phyloP scores from a whole-genome alignment of 2,797 vertebrate species.

The Diceros bicornis region DNA sequence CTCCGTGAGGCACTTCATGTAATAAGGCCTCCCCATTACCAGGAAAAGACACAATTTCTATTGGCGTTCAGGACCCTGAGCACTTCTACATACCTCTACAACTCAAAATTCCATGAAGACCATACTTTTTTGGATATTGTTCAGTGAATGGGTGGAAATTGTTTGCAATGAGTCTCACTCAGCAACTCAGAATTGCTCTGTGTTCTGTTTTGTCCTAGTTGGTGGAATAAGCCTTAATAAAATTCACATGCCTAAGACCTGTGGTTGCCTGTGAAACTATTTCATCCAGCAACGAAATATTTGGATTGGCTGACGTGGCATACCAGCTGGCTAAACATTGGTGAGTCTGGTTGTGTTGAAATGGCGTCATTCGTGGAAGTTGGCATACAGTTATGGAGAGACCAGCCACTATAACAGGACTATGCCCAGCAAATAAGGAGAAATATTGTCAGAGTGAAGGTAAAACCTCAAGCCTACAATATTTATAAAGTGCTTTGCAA shows the following conservation, averaged over 20 bases:
- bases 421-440: slow-evolving; percentile 42
- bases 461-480: slow-evolving; percentile 38
- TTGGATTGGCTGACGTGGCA: slow-evolving; percentile 65
- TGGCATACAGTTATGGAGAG: slow-evolving; percentile 54
- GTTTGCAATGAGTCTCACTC: slow-evolving; percentile 68
- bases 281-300: slow-evolving; percentile 65
- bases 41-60: slow-evolving; percentile 22
- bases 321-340: slow-evolving; percentile 73
- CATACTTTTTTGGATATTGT: slow-evolving; percentile 25
- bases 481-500: slow-evolving; percentile 69
- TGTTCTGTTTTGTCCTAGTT: slow-evolving; percentile 72
- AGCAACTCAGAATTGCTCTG: slow-evolving; percentile 64
- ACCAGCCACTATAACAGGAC: background rate
- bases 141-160: slow-evolving; percentile 76
- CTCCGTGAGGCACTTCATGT: slow-evolving; percentile 24
- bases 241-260: slow-evolving; percentile 74
- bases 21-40: slow-evolving; percentile 59
- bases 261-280: slow-evolving; percentile 49
- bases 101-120: slow-evolving; percentile 64
- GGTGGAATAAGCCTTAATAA: slow-evolving; percentile 71
- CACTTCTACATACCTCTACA: background rate
- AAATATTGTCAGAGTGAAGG: slow-evolving; percentile 12
- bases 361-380: background rate
- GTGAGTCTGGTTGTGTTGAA: slow-evolving; percentile 15
- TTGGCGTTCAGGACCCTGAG: slow-evolving; percentile 62